Conservation (phyloP, 2,888 invertebrate species). For the Dinocampus coccinellae region DNA sequence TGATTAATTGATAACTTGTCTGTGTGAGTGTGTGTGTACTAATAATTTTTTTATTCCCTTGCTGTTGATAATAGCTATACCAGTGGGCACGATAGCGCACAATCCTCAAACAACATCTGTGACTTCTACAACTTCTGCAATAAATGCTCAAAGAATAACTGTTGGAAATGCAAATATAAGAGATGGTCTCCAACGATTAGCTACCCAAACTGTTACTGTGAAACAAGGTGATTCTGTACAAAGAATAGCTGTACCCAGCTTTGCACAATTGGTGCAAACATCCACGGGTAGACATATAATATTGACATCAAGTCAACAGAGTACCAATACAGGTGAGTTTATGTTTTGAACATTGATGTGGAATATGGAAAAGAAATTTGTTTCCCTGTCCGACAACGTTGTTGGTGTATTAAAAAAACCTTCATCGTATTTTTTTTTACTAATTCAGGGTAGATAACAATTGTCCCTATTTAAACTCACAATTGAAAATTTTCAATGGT, state of each 20-base stretch:
- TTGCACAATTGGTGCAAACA: conserved; percentile 80
- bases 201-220: conserved; percentile 65
- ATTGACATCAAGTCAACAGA: conserved; percentile 72
- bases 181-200: conserved; percentile 61
- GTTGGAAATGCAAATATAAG: conserved; percentile 60
- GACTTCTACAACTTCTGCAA: conserved; percentile 55
- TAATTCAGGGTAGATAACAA: conserved; percentile 40
- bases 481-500: conserved; percentile 37
- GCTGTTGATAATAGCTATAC: conserved; percentile 67
- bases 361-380: not conserved
- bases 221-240: conserved; percentile 67
- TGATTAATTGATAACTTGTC: not conserved
- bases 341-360: conserved; percentile 20
- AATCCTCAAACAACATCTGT: conserved; percentile 57
- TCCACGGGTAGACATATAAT: conserved; percentile 79
- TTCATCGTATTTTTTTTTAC: conserved; percentile 37
- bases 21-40: not conserved
- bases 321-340: conserved; percentile 61
- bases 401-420: conserved; percentile 32
- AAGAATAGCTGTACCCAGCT: conserved; percentile 65
- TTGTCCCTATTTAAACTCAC: conserved; percentile 49
- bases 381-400: conserved; percentile 47
- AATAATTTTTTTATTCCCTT: conserved; percentile 1
- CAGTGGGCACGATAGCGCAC: conserved; percentile 68
- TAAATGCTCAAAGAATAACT: conserved; percentile 67